A percentile compares a stretch with the other conserved stretches of the same genome.
Evolutionary conservation across 2,113 vertebrate species (phyloP).

Genomic region (Channa maculata): DNA sequence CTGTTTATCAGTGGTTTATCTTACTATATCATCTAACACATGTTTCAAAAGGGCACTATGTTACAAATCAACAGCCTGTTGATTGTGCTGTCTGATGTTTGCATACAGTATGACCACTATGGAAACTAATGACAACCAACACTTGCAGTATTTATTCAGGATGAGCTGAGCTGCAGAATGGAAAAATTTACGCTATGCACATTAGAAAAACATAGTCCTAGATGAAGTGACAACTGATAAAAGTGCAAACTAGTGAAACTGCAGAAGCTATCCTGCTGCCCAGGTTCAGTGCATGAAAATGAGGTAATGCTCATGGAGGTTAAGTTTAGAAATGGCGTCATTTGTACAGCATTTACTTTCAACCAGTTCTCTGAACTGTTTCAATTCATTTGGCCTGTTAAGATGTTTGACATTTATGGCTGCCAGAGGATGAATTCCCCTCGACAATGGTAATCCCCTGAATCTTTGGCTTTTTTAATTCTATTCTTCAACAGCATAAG

Average conservation of each 20-base stretch:
- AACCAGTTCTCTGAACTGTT: neutral
- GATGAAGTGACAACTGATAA: conserved; percentile 9
- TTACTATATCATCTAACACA: neutral
- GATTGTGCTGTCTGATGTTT: conserved; percentile 37
- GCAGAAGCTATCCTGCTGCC: neutral
- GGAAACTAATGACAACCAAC: conserved; percentile 33
- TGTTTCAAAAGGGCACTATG: neutral
- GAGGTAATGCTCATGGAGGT: neutral
- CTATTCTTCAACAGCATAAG: no score
- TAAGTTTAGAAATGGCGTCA: neutral
- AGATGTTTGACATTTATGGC: no score
- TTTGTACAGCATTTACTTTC: neutral
- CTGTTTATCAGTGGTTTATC: neutral
- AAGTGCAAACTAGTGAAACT: neutral
- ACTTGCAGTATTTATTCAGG: conserved; percentile 37
- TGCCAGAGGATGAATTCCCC: no score
- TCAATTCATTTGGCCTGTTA: neutral
- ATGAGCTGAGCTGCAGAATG: conserved; percentile 14
- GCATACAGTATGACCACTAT: neutral
- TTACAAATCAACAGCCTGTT: conserved; percentile 4
- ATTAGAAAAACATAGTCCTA: conserved; percentile 13
- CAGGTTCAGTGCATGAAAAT: neutral
- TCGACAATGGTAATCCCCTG: no score
- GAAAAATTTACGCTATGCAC: conserved; percentile 5
- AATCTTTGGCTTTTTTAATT: no score